These are phyloP conservation scores for Anoplolepis gracilipes DNA, from an alignment of 1,140 invertebrate species.

Conservation along the genomic window DNA sequence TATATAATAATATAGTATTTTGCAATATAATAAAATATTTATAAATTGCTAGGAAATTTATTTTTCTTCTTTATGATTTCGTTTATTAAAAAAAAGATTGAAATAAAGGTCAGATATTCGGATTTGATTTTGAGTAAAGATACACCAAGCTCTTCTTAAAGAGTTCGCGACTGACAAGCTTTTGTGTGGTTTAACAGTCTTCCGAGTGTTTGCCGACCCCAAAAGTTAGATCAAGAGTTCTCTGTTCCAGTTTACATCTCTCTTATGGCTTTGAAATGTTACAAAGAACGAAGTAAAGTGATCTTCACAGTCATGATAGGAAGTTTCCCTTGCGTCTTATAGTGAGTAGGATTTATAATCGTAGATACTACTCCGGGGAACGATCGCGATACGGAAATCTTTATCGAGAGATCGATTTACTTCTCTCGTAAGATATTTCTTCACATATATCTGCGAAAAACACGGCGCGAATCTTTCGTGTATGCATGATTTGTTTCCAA, in stretches of 20 bases:
- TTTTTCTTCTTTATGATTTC: neutral
- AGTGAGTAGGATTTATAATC: slow-evolving; percentile 10
- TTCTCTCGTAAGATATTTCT: slow-evolving; percentile 15
- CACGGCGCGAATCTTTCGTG: neutral
- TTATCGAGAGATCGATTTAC: slow-evolving; percentile 27
- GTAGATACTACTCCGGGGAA: neutral
- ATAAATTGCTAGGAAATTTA: neutral
- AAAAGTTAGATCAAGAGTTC: slow-evolving; percentile 37
- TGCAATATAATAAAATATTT: no score
- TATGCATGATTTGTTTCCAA: neutral
- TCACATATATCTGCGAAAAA: neutral
- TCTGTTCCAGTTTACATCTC: slow-evolving; percentile 39
- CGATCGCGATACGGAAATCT: slow-evolving; percentile 4
- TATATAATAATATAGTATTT: no score
- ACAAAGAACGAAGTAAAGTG: neutral
- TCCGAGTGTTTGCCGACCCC: neutral
- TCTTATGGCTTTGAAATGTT: slow-evolving; percentile 18
- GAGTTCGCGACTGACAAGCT: slow-evolving; percentile 3
- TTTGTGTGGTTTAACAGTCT: slow-evolving; percentile 42
- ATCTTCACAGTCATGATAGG: neutral
- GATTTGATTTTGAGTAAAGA: neutral
- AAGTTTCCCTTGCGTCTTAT: slow-evolving; percentile 6
- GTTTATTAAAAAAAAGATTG: neutral
- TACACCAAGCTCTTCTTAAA: neutral
- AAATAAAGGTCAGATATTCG: neutral